phyloP scores from a whole-genome alignment of 35 echinoderm and acorn worm genomes.

The Lytechinus variegatus region DNA sequence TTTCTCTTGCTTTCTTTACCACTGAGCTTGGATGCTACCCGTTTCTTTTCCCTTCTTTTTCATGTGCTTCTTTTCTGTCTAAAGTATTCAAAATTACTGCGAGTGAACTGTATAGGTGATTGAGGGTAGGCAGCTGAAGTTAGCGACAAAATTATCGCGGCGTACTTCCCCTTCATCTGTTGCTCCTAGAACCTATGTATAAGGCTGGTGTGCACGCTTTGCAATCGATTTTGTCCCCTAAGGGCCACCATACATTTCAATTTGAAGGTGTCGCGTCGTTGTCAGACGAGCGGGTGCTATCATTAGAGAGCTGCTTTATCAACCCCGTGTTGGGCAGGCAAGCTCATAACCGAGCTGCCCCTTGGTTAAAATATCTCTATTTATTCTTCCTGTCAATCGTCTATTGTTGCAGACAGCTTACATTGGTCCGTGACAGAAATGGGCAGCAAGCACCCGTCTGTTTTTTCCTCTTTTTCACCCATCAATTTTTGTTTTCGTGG shows the following conservation, averaged over 20 bases:
- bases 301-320: slow-evolving; percentile 50
- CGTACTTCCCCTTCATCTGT: slow-evolving; percentile 47
- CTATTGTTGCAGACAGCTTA: slow-evolving; percentile 5
- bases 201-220: slow-evolving; percentile 28
- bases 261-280: slow-evolving; percentile 48
- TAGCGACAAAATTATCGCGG: slow-evolving; percentile 46
- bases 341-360: slow-evolving; percentile 6
- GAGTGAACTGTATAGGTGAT: slow-evolving; percentile 17
- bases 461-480: not conserved
- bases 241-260: slow-evolving; percentile 52
- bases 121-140: slow-evolving; percentile 43
- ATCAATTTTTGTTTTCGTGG: not conserved
- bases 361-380: not conserved
- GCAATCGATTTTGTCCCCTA: slow-evolving; percentile 53
- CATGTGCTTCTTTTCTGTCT: not conserved
- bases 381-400: slow-evolving; percentile 42
- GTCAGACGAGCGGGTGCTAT: slow-evolving; percentile 33
- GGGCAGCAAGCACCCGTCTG: not conserved
- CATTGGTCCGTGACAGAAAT: not conserved
- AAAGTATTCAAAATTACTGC: not conserved
- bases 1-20: not conserved
- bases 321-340: slow-evolving; percentile 35
- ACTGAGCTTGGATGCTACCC: not conserved
- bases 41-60: not conserved
- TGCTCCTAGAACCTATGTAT: slow-evolving; percentile 26